phyloP scores from a whole-genome alignment of 2,888 invertebrate genomes.

The Anticlea derivata region DNA sequence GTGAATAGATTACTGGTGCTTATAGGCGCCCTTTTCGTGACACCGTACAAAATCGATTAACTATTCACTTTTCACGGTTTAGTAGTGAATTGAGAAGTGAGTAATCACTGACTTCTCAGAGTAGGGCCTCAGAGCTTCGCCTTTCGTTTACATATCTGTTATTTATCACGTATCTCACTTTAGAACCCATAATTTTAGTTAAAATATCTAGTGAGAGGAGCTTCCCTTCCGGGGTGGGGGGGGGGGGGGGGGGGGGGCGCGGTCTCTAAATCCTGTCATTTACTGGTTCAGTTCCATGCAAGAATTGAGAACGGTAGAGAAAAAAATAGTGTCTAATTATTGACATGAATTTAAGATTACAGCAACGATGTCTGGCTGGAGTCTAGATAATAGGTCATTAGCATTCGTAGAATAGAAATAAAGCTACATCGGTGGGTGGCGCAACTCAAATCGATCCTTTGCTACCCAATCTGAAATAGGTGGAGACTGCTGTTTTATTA shows the following conservation, averaged over 20 bases:
- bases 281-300: neutral
- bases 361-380: slow-evolving; percentile 8
- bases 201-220: neutral
- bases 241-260: too few relatives aligned
- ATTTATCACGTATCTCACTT: too few relatives aligned
- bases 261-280: neutral
- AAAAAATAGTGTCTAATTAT: neutral
- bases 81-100: too few relatives aligned
- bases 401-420: slow-evolving; percentile 18
- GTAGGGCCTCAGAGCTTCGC: too few relatives aligned
- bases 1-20: too few relatives aligned
- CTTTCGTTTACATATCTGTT: neutral
- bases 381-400: slow-evolving; percentile 16
- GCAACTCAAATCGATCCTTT: slow-evolving; percentile 19
- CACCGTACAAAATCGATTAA: too few relatives aligned
- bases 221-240: too few relatives aligned
- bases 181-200: neutral
- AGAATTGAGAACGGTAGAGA: neutral
- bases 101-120: too few relatives aligned
- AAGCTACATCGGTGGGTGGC: slow-evolving; percentile 5
- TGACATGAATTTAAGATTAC: neutral
- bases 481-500: slow-evolving; percentile 15
- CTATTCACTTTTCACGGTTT: too few relatives aligned
- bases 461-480: slow-evolving; percentile 12
- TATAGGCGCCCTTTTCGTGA: too few relatives aligned